These are phyloP conservation scores for Trochalopteron elliotii DNA, from an alignment of 2,113 vertebrate species.

Conservation along the genomic window DNA sequence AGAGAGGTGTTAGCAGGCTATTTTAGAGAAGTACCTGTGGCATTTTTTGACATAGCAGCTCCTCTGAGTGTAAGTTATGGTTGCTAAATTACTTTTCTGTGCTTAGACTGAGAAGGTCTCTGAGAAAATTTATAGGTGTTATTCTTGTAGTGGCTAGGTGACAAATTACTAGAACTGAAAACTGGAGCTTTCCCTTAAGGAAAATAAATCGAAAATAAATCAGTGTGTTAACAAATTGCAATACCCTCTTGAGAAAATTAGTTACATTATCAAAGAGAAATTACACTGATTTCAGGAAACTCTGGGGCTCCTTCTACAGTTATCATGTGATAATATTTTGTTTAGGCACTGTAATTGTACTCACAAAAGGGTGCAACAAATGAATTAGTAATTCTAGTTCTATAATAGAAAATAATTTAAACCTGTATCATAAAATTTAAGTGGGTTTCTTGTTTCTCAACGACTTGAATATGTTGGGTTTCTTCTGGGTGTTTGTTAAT, in stretches of 20 bases:
- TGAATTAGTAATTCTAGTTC: not conserved
- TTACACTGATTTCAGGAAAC: not conserved
- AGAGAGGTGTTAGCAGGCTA: not conserved
- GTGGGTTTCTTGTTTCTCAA: fast-evolving
- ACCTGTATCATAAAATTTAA: not conserved
- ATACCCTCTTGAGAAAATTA: constrained; percentile 20
- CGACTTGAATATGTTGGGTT: not conserved
- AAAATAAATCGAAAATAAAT: constrained; percentile 45
- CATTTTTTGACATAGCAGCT: not conserved
- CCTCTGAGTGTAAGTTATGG: not conserved
- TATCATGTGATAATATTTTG: not conserved
- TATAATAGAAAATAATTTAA: not conserved
- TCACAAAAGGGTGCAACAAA: not conserved
- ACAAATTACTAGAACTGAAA: constrained; percentile 17
- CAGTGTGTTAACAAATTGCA: constrained; percentile 22
- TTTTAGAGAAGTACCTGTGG: not conserved
- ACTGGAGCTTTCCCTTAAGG: not conserved
- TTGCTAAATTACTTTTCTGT: not conserved
- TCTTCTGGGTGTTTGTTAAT: not conserved
- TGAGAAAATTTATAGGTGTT: constrained; percentile 23
- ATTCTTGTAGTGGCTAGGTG: constrained; percentile 5
- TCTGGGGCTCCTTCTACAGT: not conserved
- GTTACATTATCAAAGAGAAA: not conserved
- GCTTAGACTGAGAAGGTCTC: not conserved
- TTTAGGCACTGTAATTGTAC: not conserved